Evolutionary conservation across 2,113 vertebrate genomes (phyloP).

Genomic region (Isichthys henryi): DNA sequence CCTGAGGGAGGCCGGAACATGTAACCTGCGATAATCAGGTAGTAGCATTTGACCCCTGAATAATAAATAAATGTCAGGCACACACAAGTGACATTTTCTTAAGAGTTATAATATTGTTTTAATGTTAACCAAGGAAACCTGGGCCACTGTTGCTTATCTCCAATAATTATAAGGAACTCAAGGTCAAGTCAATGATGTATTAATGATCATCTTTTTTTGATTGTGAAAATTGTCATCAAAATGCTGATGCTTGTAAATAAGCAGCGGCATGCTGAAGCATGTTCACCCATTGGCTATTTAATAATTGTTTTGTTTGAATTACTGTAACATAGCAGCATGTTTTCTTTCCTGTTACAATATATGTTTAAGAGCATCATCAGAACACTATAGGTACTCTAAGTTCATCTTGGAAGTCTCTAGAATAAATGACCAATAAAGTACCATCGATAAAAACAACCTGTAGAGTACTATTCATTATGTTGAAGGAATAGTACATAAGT

Average conservation of each 20-base stretch:
- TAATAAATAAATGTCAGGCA: constrained; percentile 2
- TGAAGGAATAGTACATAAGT: background rate
- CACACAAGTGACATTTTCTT: background rate
- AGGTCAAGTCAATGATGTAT: background rate
- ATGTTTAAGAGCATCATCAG: background rate
- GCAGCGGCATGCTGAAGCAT: background rate
- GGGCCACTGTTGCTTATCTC: background rate
- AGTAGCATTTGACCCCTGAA: background rate
- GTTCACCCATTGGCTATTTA: background rate
- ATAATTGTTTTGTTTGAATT: background rate
- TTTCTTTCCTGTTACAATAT: background rate
- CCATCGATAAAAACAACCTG: background rate
- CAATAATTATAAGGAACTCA: background rate
- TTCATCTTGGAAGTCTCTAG: background rate
- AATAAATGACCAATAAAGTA: background rate
- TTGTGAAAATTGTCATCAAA: background rate
- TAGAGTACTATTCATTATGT: background rate
- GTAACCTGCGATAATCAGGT: background rate
- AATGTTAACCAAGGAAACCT: background rate
- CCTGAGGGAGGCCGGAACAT: background rate
- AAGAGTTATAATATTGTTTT: background rate
- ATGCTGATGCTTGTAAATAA: background rate
- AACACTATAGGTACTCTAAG: background rate
- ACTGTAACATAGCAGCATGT: background rate
- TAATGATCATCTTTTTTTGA: background rate